A percentile compares a stretch with the other conserved stretches of the same genome.
Conservation (phyloP, 2,797 vertebrate genomes). For the Taeniopygia guttata region DNA sequence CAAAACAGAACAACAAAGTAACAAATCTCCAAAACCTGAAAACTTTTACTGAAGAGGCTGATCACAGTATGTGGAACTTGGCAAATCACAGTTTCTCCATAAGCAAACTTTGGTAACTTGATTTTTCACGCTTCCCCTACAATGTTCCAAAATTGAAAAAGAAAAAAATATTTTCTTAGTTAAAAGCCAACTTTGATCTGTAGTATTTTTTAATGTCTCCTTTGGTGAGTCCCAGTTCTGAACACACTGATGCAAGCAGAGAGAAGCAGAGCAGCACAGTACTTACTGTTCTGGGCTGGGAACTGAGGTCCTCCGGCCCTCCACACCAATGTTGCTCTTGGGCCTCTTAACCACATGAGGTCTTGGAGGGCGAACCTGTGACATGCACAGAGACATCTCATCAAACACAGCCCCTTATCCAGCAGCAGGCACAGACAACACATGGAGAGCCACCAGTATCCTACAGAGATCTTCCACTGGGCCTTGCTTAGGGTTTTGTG, state of each 20-base stretch:
- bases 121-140: neutral
- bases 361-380: conserved; percentile 82
- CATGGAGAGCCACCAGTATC: neutral
- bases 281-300: conserved; percentile 89
- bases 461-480: neutral
- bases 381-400: conserved; percentile 2
- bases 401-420: neutral
- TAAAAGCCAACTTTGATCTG: neutral
- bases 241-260: fast-evolving
- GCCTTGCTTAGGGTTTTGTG: neutral
- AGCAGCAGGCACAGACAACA: neutral
- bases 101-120: neutral
- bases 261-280: neutral
- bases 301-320: conserved; percentile 77
- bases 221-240: neutral
- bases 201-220: neutral
- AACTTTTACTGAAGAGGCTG: neutral
- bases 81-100: neutral
- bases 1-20: neutral
- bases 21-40: neutral
- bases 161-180: neutral
- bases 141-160: neutral
- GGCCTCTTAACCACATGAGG: conserved; percentile 86
- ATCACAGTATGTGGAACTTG: neutral
- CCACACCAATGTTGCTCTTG: conserved; percentile 84